Percentiles rank a stretch among this genome's conserved stretches.
Conservation (phyloP, 2,888 invertebrate species). For the Alviniconcha strummeri region DNA sequence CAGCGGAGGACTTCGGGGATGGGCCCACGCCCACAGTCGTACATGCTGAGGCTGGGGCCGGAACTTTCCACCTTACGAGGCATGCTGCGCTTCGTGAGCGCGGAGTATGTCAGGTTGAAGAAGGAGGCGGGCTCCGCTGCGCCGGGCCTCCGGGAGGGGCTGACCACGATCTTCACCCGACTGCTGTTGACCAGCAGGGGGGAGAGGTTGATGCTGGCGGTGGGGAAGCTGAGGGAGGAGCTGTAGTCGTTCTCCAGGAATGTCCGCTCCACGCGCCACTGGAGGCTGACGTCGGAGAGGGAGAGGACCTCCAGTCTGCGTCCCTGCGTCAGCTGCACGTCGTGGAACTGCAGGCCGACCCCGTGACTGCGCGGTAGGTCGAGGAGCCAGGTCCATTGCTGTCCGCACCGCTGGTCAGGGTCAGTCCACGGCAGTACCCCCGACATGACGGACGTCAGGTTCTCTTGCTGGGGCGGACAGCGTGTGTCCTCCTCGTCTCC, state of each 20-base stretch:
- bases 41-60: background rate
- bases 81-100: background rate
- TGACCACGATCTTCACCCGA: background rate
- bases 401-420: background rate
- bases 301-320: background rate
- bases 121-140: background rate
- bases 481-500: too few species aligned
- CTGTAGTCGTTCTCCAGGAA: too few species aligned
- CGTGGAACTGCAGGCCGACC: background rate
- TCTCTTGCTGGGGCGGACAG: background rate
- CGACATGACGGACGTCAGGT: background rate
- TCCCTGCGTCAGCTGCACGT: background rate
- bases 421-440: background rate
- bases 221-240: too few species aligned
- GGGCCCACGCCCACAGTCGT: background rate
- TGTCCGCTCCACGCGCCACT: background rate
- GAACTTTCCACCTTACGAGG: background rate
- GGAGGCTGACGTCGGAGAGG: background rate
- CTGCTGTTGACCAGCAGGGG: background rate
- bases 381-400: background rate
- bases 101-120: constrained; percentile 17
- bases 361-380: background rate
- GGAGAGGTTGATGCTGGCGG: background rate
- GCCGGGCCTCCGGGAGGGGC: background rate
- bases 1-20: constrained; percentile 10